Evolutionary conservation across 2,113 vertebrate species (phyloP).

Genomic region (Albula glossodonta): DNA sequence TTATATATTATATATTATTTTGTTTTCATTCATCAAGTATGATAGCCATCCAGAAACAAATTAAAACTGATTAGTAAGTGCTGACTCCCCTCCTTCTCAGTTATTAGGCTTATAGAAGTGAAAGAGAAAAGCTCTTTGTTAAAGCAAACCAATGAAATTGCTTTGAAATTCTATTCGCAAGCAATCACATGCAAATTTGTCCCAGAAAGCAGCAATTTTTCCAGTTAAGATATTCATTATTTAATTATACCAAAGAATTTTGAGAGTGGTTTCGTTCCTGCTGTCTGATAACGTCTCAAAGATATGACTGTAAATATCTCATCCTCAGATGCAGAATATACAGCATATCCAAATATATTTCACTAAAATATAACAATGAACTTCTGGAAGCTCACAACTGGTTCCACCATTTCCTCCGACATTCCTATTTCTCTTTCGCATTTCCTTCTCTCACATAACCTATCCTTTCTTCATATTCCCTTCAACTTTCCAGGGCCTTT

Average conservation of each 20-base stretch:
- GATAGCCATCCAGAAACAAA: too few relatives aligned
- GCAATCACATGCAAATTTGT: neutral
- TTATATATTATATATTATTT: neutral
- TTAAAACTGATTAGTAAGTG: too few relatives aligned
- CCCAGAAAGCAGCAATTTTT: too few relatives aligned
- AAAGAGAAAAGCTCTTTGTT: too few relatives aligned
- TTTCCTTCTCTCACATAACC: conserved; percentile 49
- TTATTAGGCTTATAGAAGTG: too few relatives aligned
- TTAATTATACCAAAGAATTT: too few relatives aligned
- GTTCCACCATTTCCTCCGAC: neutral
- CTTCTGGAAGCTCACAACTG: neutral
- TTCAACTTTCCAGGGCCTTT: neutral
- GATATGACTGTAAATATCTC: neutral
- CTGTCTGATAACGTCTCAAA: neutral
- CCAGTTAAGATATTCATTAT: too few relatives aligned
- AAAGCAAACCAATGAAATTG: too few relatives aligned
- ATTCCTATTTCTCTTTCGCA: conserved; percentile 4
- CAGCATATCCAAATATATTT: neutral
- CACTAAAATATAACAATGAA: neutral
- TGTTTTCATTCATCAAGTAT: neutral
- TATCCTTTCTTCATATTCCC: conserved; percentile 38
- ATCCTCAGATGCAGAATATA: neutral
- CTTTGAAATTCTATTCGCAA: too few relatives aligned
- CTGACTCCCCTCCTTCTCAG: too few relatives aligned
- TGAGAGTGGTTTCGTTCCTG: too few relatives aligned